These are phyloP conservation scores for Hyperoplus immaculatus DNA, from an alignment of 2,797 vertebrate species.

Conservation along the genomic window DNA sequence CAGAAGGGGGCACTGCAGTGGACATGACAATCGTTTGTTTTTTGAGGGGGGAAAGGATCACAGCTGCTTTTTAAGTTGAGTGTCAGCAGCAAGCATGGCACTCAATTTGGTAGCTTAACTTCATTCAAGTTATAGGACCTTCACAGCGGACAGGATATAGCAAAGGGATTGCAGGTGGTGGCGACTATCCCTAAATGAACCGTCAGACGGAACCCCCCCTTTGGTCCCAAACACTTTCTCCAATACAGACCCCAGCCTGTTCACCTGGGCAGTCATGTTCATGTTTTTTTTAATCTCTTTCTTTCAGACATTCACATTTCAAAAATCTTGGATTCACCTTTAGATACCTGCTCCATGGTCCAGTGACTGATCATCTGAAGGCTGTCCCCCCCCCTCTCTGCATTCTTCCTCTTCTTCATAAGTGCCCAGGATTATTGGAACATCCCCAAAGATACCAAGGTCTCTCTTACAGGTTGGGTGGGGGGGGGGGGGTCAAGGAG, in stretches of 20 bases:
- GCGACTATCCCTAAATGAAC: not conserved
- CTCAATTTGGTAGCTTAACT: slow-evolving; percentile 42
- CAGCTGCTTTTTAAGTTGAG: slow-evolving; percentile 53
- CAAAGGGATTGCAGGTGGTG: slow-evolving; percentile 26
- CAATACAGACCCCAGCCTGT: slow-evolving; percentile 11
- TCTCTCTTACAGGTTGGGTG: slow-evolving; percentile 62
- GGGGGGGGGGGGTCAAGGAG: slow-evolving; percentile 3
- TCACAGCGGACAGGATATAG: slow-evolving; percentile 12
- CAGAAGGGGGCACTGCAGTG: slow-evolving; percentile 57
- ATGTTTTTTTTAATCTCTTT: slow-evolving; percentile 44
- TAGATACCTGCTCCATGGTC: slow-evolving; percentile 69
- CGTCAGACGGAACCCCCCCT: slow-evolving; percentile 4
- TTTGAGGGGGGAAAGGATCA: slow-evolving; percentile 7
- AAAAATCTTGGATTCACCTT: slow-evolving; percentile 60
- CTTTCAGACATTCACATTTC: slow-evolving; percentile 74
- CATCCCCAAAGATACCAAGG: slow-evolving; percentile 66
- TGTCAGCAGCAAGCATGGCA: slow-evolving; percentile 40
- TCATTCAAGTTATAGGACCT: slow-evolving; percentile 47
- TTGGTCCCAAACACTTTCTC: slow-evolving; percentile 15
- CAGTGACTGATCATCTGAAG: slow-evolving; percentile 79
- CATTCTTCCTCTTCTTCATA: slow-evolving; percentile 74
- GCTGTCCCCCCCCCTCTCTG: slow-evolving; percentile 77
- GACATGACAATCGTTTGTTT: slow-evolving; percentile 71
- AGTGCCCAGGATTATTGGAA: slow-evolving; percentile 64
- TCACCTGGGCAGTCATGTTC: slow-evolving; percentile 33